phyloP scores from a whole-genome alignment of 2,113 vertebrate genomes.

The Calidris pygmaea region DNA sequence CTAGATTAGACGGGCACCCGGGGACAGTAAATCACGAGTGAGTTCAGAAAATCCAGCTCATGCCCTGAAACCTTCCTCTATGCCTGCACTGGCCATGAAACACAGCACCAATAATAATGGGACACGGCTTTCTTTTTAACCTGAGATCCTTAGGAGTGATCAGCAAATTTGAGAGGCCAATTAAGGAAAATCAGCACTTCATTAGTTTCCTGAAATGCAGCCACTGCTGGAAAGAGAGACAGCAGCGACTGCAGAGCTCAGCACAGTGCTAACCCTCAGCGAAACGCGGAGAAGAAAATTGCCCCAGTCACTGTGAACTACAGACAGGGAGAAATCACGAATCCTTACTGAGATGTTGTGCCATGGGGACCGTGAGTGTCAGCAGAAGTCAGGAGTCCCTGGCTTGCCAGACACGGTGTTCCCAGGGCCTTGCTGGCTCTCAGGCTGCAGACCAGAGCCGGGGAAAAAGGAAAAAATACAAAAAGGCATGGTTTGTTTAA shows the following conservation, averaged over 20 bases:
- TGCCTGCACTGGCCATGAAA: accelerated
- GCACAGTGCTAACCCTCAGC: background rate
- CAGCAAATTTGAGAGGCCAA: slow-evolving; percentile 35
- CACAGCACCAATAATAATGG: background rate
- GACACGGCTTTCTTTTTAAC: background rate
- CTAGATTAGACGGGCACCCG: background rate
- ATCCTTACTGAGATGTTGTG: accelerated
- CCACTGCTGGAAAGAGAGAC: background rate
- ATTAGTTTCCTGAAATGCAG: slow-evolving; percentile 43
- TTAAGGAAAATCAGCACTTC: slow-evolving; percentile 55
- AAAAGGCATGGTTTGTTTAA: background rate
- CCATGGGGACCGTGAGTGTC: accelerated
- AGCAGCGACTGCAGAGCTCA: background rate
- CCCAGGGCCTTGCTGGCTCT: background rate
- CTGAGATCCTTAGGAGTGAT: background rate
- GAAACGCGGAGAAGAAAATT: accelerated
- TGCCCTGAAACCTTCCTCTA: background rate
- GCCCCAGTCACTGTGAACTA: accelerated
- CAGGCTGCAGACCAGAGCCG: accelerated
- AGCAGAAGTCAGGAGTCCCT: accelerated
- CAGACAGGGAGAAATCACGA: accelerated
- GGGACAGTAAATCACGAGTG: background rate
- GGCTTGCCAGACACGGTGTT: accelerated
- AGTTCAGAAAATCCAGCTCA: background rate
- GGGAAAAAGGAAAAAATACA: accelerated